Evolutionary conservation across 2,888 invertebrate species (phyloP), one percentile per base, ranked within the genome.

Genomic region (Rutpela maculata): DNA sequence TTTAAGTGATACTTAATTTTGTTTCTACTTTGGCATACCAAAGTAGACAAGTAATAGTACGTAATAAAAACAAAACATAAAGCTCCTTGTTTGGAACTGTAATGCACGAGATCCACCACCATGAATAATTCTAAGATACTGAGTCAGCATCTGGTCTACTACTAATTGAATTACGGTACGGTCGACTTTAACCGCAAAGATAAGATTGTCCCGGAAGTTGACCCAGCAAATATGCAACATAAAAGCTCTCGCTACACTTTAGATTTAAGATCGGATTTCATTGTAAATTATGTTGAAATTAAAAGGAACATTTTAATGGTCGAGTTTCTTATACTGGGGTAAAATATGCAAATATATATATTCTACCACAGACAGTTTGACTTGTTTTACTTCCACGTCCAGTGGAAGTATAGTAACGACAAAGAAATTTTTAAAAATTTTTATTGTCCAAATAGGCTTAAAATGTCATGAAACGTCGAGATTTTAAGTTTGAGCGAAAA

Each of bases 191-290:
- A 55, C 75, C 71, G 59, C 75, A 65, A 66, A 75, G 75, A 75
- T 75, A 75, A 70, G 70, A 75, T 75, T 75, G 71, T 75, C 71
- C 70, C 75, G 75, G 71, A 75, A 71, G 71, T 70, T 71, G 75
- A 75, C 75, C 75, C 75, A 50, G 66, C 59, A 66, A 75, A 75
- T 71, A 71, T 57, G 65, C 65, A 57, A 57, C 71, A 75, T 75
- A 71, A 71, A 75, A 55, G 63, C 43, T 22, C 22, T 56, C 26
- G 55, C 55, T 67, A 50, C 55, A 55, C 50, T 67, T 67, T 67
- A 67, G 55, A 50, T 43, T 26, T 63, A 22, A 67, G 67, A 19
- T 38, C 18, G 50, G 55, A 26, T 22, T 67, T 55, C 19, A 55
- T 55, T 19, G 65, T 19, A 55, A 50, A 22, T 55, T 55, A 35